Base-by-base conservation (phyloP, 2,113 vertebrate genomes). In the Ictidomys tridecemlineatus region DNA sequence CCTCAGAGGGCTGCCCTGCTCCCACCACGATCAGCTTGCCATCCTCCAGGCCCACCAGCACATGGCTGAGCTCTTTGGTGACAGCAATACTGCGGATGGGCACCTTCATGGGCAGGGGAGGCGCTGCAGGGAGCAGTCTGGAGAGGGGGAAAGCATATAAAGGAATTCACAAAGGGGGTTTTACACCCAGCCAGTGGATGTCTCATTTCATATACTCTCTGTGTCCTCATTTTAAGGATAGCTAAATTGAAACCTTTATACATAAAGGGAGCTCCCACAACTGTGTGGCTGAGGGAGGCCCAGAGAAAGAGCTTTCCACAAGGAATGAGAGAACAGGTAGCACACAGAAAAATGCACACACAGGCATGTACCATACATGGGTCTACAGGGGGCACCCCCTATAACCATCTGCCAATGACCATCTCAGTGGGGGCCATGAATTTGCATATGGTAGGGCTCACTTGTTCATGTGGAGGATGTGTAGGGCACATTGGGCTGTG, bases 21-120 rank as follows among this genome's bases (percentile, higher is more conserved):
- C 99, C 99, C 97, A 99, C 99, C 96, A 99, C 99, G 0, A 99
- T 99, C 58, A 99, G 98, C 94, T 99, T 99, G 28, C 99, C 99
- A 0, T 99, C 99, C 94, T 99, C 99, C 91, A 99, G 98, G 32
- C 99, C 99, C 98, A 99, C 99, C 24, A 99, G 98, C 97, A 99
- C 99, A 97, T 99, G 99, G 98, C 99, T 99, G 98, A 95, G 99
- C 98, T 99, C 99, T 98, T 99, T 99, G 91, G 99, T 99, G 98
- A 99, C 98, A 0, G 99, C 99, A 94, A 99, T 99, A 65, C 99
- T 99, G 98, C 99, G 99, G 89, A 99, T 98, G 0, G 99, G 99
- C 87, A 99, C 99, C 97, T 99, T 99, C 99, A 99, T 99, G 93
- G 99, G 98, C 99, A 99, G 93, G 0, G 99, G 98, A 22, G 98